phyloP scores from a whole-genome alignment of 2,888 invertebrate species.

The Hoplodrina blanda region DNA sequence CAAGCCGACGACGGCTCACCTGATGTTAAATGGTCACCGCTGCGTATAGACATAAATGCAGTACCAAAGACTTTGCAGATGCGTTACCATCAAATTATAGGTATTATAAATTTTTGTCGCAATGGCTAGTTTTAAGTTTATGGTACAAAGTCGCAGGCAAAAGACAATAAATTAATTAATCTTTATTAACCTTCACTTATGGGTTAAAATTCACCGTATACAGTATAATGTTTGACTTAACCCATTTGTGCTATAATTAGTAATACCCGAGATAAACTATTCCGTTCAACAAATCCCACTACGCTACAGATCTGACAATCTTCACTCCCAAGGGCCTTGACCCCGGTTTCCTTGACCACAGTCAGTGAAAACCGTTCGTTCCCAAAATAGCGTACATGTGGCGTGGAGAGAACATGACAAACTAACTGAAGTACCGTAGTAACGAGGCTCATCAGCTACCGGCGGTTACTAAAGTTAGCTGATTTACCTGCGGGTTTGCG shows the following conservation, averaged over 20 bases:
- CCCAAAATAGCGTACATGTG: constrained; percentile 52
- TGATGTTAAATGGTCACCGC: no score
- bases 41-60: no score
- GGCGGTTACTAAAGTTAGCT: constrained; percentile 59
- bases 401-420: constrained; percentile 47
- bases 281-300: constrained; percentile 16
- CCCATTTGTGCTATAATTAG: neutral
- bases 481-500: constrained; percentile 62
- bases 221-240: neutral
- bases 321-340: constrained; percentile 37
- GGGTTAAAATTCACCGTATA: neutral
- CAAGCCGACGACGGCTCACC: no score
- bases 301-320: constrained; percentile 17
- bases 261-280: neutral
- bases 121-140: neutral
- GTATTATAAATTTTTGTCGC: neutral
- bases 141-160: no score
- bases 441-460: constrained; percentile 60
- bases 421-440: constrained; percentile 60
- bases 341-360: constrained; percentile 33
- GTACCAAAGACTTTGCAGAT: no score
- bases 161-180: no score
- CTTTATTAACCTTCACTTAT: no score
- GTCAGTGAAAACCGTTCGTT: constrained; percentile 38
- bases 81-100: no score